Conservation (phyloP, 1,140 invertebrate species). For the Bathynomus jamesi region DNA sequence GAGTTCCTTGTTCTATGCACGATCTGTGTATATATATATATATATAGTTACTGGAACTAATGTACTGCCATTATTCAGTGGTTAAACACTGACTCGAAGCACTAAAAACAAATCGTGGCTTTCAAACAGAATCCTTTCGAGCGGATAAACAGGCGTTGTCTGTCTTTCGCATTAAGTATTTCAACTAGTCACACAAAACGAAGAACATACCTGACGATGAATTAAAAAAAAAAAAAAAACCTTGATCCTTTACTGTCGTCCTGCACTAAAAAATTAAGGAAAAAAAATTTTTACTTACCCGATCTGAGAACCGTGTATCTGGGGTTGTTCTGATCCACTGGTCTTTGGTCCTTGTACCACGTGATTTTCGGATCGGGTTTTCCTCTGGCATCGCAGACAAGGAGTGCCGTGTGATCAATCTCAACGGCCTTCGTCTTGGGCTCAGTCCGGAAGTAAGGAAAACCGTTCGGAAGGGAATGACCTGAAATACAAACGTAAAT, state of each 20-base stretch:
- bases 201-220: not conserved
- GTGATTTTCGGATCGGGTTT: conserved; percentile 74
- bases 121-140: too few species aligned
- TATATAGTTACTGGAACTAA: too few species aligned
- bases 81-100: too few species aligned
- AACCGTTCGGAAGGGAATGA: conserved; percentile 77
- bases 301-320: conserved; percentile 34
- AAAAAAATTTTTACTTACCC: conserved; percentile 20
- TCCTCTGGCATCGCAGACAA: conserved; percentile 78
- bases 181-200: not conserved
- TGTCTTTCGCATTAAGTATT: too few species aligned
- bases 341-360: conserved; percentile 87
- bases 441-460: conserved; percentile 75
- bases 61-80: too few species aligned
- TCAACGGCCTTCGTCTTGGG: conserved; percentile 88
- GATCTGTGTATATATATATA: too few species aligned
- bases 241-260: not conserved
- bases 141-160: too few species aligned
- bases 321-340: conserved; percentile 60
- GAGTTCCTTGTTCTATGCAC: too few species aligned
- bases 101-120: too few species aligned
- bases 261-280: not conserved
- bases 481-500: conserved; percentile 61
- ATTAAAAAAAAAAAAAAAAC: not conserved
- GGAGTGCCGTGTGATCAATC: conserved; percentile 79